phyloP scores from a whole-genome alignment of 1,140 invertebrate species.

The Pararge aegeria region DNA sequence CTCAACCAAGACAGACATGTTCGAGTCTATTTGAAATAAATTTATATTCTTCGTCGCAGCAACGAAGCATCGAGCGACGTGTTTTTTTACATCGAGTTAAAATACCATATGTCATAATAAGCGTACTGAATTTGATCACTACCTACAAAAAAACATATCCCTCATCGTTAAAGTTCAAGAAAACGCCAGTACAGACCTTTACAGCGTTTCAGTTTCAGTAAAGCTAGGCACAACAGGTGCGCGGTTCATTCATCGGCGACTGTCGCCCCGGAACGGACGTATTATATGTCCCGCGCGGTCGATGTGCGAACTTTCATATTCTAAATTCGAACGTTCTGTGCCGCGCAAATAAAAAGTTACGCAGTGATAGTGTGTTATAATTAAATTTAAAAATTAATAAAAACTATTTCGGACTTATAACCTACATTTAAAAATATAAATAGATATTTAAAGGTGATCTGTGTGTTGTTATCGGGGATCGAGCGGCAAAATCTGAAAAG shows the following conservation, averaged over 20 bases:
- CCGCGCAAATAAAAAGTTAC: not conserved
- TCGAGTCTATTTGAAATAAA: no score
- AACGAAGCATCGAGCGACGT: no score
- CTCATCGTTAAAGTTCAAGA: no score
- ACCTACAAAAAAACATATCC: no score
- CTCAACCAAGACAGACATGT: no score
- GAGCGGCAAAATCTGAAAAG: conserved; percentile 2
- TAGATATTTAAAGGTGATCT: conserved; percentile 10
- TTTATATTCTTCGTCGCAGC: no score
- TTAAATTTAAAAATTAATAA: not conserved
- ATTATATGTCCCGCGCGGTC: not conserved
- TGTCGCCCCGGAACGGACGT: conserved; percentile 40
- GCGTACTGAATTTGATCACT: no score
- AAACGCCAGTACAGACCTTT: no score
- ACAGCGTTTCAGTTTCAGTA: conserved; percentile 4
- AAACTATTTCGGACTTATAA: not conserved
- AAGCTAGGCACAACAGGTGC: conserved; percentile 47
- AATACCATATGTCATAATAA: no score
- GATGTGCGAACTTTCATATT: conserved; percentile 9
- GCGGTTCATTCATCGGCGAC: conserved; percentile 38
- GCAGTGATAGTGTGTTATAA: conserved; percentile 4
- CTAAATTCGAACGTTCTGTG: conserved; percentile 9
- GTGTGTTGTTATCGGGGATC: conserved; percentile 9
- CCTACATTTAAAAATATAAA: conserved; percentile 5
- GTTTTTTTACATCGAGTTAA: no score